Conservation (phyloP, 1,140 invertebrate species). For the Lutraria rhynchaena region DNA sequence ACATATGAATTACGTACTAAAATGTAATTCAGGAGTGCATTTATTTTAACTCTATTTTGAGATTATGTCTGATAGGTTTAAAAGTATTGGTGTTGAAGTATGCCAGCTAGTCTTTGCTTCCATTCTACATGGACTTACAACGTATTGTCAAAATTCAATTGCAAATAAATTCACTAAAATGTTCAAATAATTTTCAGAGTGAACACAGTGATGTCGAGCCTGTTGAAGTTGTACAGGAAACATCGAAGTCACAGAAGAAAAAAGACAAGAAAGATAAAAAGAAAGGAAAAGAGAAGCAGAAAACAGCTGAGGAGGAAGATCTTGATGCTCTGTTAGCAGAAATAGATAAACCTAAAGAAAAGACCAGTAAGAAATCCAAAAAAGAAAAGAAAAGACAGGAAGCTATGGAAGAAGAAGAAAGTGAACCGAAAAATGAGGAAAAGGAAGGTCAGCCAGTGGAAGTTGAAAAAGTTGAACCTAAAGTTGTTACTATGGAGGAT, state of each 20-base stretch:
- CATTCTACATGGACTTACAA: no score
- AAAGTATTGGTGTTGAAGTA: no score
- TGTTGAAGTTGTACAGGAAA: slow-evolving; percentile 36
- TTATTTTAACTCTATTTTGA: no score
- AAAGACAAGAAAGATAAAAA: slow-evolving; percentile 73
- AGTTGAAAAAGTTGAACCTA: slow-evolving; percentile 62
- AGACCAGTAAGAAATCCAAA: slow-evolving; percentile 81
- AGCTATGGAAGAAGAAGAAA: slow-evolving; percentile 60
- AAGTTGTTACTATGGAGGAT: slow-evolving; percentile 70
- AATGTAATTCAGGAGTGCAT: no score
- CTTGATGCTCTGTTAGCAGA: slow-evolving; percentile 91
- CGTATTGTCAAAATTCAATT: no score
- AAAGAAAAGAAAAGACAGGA: slow-evolving; percentile 81
- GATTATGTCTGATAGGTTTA: no score
- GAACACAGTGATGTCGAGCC: slow-evolving; percentile 47
- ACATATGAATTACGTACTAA: no score
- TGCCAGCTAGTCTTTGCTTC: no score
- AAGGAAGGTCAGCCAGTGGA: slow-evolving; percentile 53
- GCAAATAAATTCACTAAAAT: no score
- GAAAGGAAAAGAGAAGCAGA: slow-evolving; percentile 70
- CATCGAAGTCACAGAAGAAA: slow-evolving; percentile 56
- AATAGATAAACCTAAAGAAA: slow-evolving; percentile 70
- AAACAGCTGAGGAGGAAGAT: slow-evolving; percentile 91
- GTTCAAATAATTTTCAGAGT: slow-evolving; percentile 17
- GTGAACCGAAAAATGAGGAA: slow-evolving; percentile 74